phyloP scores from a whole-genome alignment of 2,888 invertebrate species.

The Plusia festucae region DNA sequence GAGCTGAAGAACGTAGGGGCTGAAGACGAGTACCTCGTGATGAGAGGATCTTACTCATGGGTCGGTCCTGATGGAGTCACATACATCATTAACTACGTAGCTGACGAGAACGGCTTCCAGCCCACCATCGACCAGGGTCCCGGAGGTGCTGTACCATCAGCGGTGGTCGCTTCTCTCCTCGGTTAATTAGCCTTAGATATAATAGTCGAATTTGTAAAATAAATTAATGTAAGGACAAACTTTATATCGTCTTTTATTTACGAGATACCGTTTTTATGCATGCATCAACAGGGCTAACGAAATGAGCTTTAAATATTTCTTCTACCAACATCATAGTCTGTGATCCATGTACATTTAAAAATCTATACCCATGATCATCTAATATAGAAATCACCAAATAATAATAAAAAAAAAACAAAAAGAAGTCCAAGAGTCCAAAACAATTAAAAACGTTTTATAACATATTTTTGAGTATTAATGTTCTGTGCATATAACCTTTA shows the following conservation, averaged over 20 bases:
- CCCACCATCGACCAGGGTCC: constrained; percentile 78
- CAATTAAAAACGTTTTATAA: too few relatives aligned
- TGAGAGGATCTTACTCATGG: constrained; percentile 86
- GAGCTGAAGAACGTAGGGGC: constrained; percentile 85
- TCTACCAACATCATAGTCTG: too few relatives aligned
- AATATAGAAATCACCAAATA: too few relatives aligned
- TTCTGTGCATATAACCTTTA: background rate
- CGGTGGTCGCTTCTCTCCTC: constrained; percentile 75
- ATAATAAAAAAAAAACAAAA: too few relatives aligned
- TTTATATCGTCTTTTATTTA: background rate
- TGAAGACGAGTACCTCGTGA: constrained; percentile 86
- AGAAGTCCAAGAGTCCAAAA: too few relatives aligned
- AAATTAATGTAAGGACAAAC: constrained; percentile 30
- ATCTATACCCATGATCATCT: too few relatives aligned
- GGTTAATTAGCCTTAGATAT: constrained; percentile 63
- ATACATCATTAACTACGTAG: constrained; percentile 86
- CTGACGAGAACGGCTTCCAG: constrained; percentile 89
- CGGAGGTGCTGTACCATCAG: constrained; percentile 70
- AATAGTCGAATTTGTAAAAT: constrained; percentile 59
- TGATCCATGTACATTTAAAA: too few relatives aligned
- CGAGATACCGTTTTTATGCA: too few relatives aligned
- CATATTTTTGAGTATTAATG: too few relatives aligned
- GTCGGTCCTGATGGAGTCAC: constrained; percentile 84
- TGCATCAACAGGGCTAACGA: too few relatives aligned
- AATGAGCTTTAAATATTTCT: too few relatives aligned